Conservation (phyloP, 2,797 vertebrate species). For the Cheirogaleus major region DNA sequence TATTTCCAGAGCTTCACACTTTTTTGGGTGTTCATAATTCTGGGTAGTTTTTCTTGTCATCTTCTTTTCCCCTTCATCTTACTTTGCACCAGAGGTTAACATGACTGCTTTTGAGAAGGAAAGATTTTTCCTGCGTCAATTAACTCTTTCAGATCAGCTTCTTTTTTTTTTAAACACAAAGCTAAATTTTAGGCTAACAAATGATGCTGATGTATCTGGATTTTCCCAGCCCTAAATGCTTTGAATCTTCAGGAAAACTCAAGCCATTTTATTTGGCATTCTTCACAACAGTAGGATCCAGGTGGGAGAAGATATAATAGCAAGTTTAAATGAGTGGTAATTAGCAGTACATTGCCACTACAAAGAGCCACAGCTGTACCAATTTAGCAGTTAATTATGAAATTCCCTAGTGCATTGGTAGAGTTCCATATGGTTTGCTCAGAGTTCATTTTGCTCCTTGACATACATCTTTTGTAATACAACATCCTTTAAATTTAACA, state of each 20-base stretch:
- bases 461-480: constrained; percentile 34
- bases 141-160: background rate
- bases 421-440: background rate
- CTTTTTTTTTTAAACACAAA: background rate
- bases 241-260: background rate
- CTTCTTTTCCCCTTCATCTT: background rate
- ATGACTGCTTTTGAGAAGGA: background rate
- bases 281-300: background rate
- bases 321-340: constrained; percentile 23
- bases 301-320: background rate
- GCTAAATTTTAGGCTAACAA: background rate
- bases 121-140: background rate
- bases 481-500: background rate
- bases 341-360: background rate
- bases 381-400: constrained; percentile 64
- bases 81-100: constrained; percentile 11
- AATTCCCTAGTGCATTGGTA: constrained; percentile 41
- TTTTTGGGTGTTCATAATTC: background rate
- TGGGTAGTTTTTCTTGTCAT: background rate
- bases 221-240: background rate
- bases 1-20: background rate
- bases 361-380: constrained; percentile 38
- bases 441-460: background rate
- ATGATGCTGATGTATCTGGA: background rate
- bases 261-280: background rate